Conservation (phyloP, 2,797 vertebrate species). For the Urophycis tenuis region DNA sequence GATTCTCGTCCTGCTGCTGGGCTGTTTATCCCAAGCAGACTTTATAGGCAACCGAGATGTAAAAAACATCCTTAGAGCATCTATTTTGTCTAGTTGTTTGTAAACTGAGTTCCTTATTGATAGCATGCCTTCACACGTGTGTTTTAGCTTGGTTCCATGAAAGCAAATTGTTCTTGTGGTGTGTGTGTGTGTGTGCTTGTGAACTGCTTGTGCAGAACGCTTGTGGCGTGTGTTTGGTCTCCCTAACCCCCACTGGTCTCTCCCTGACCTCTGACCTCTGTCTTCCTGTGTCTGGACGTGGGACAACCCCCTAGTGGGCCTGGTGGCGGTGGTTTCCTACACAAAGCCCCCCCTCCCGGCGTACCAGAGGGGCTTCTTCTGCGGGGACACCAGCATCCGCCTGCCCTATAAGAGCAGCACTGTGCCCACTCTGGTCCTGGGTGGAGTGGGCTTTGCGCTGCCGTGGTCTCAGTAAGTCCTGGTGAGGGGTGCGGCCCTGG, state of each 20-base stretch:
- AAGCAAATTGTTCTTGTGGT: background rate
- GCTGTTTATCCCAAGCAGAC: background rate
- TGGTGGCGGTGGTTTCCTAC: constrained; percentile 64
- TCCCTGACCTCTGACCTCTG: constrained; percentile 29
- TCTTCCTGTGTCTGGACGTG: constrained; percentile 23
- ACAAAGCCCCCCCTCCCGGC: constrained; percentile 63
- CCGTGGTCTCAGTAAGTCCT: constrained; percentile 81
- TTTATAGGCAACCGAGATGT: background rate
- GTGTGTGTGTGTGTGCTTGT: background rate
- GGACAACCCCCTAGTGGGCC: constrained; percentile 62
- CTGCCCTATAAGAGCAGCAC: constrained; percentile 72
- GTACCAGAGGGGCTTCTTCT: constrained; percentile 72
- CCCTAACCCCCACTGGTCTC: background rate
- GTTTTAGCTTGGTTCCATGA: background rate
- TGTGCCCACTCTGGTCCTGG: constrained; percentile 70
- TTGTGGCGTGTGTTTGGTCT: too few relatives aligned
- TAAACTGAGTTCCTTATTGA: background rate
- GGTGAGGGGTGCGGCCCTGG: constrained; percentile 50
- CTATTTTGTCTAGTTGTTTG: too few relatives aligned
- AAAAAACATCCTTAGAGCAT: background rate
- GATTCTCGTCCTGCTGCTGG: background rate
- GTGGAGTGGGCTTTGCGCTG: constrained; percentile 70
- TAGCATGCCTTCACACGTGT: background rate
- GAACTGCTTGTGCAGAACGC: too few relatives aligned
- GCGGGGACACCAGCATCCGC: constrained; percentile 65